Conservation (phyloP, 35 echinoderm and acorn worm genomes). For the Apostichopus japonicus region DNA sequence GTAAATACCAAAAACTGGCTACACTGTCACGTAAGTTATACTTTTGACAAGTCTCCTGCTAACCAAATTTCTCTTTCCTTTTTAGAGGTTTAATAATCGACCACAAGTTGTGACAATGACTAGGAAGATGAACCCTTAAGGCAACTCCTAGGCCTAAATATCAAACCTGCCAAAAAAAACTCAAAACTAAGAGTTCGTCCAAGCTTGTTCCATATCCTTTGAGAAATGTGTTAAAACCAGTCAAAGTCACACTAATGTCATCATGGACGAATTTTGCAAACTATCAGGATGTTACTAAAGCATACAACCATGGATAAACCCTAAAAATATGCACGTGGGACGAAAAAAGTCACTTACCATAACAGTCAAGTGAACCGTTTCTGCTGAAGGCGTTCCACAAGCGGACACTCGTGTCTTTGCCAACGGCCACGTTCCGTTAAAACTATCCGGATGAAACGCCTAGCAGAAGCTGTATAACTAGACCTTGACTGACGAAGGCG, state of each 20-base stretch:
- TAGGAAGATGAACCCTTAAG: neutral
- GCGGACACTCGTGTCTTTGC: slow-evolving; percentile 4
- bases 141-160: neutral
- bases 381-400: slow-evolving; percentile 21
- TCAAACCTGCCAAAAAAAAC: neutral
- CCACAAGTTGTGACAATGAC: neutral
- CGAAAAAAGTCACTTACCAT: slow-evolving; percentile 26
- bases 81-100: neutral
- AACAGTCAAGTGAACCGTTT: slow-evolving; percentile 26
- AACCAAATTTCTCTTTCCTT: neutral
- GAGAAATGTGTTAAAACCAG: neutral
- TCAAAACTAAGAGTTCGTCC: neutral
- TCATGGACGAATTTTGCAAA: neutral
- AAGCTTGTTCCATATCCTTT: neutral
- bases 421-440: neutral
- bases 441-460: neutral
- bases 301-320: neutral
- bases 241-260: neutral
- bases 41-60: neutral
- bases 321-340: neutral
- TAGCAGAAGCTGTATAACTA: neutral
- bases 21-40: neutral
- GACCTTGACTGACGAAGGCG: neutral
- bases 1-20: neutral
- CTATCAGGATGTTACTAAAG: neutral